Conservation (phyloP, 2,113 vertebrate species). For the Muscicapa adusta region DNA sequence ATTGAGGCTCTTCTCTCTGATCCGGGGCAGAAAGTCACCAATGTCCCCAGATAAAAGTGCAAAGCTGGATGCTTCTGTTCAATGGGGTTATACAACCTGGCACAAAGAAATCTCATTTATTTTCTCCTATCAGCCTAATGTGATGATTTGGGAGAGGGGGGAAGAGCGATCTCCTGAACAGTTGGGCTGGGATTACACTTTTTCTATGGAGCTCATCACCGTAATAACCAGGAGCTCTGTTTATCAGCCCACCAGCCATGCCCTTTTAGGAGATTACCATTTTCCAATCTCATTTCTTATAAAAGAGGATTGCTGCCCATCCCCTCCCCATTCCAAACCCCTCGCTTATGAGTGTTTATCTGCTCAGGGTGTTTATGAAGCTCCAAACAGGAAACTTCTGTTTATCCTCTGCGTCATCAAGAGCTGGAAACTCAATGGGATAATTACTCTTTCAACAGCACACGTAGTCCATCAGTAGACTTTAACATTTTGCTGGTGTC, state of each 20-base stretch:
- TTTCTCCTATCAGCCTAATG: constrained; percentile 74
- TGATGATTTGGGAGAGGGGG: constrained; percentile 29
- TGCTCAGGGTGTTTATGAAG: constrained; percentile 52
- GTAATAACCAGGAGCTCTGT: constrained; percentile 71
- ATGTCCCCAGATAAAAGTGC: background rate
- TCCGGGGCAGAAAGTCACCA: background rate
- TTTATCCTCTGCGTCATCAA: constrained; percentile 56
- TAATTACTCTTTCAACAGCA: constrained; percentile 39
- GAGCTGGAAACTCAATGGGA: constrained; percentile 37
- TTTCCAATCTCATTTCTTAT: constrained; percentile 77
- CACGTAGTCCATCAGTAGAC: background rate
- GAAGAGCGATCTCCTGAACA: constrained; percentile 53
- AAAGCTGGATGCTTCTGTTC: constrained; percentile 25
- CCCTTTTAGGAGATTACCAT: constrained; percentile 78
- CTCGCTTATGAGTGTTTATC: constrained; percentile 22
- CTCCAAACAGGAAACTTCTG: constrained; percentile 1
- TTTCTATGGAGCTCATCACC: constrained; percentile 64
- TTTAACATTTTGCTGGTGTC: constrained; percentile 37
- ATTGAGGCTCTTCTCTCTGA: background rate
- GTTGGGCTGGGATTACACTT: constrained; percentile 69
- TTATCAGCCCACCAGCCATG: constrained; percentile 66
- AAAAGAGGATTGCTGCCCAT: constrained; percentile 76
- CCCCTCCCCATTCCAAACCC: constrained; percentile 19
- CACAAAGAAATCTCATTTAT: constrained; percentile 32
- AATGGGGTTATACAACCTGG: constrained; percentile 55